Base-by-base conservation (phyloP, 2,888 invertebrate species). In the Trichopoda pennipes region DNA sequence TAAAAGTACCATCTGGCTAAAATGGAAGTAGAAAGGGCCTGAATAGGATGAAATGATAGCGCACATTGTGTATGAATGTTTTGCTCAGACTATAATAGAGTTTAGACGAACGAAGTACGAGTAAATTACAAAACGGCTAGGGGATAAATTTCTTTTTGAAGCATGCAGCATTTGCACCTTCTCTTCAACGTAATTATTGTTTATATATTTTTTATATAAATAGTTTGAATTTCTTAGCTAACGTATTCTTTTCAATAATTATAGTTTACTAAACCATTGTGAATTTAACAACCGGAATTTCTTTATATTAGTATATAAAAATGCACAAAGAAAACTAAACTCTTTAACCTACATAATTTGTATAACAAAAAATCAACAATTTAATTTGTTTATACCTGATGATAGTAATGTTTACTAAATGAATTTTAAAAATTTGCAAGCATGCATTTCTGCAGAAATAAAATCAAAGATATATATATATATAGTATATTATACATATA, bases 261-360 rank as follows among this genome's bases (percentile, higher is more conserved):
- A 74, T 19, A 63, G 73, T 77, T 69, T 77, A 69, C 44, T 63
- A 56, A 77, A 51, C 55, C 44, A 73, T 77, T 66, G 53, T 64
- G 47, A 69, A 69, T 64, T 77, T 77, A 73, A 68, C 63, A 73
- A 78, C 74, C 73, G 78, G 78, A 81, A 70, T 58, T 69, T 69
- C 55, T 58, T 60, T 72, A 16, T 75, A 35, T 68, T 68, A 51
- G 72, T 17, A 42, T 64, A 53, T 16, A 44, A 63, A 77, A 44
- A 51, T 17, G 8, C 6, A 47, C n/a, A 8, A 47, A 35, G 38
- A 78, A 35, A 55, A 61, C 68, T 63, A 68, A 74, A 53, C 61
- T 74, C 66, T 68, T 68, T 74, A 80, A 80, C 73, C 79, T 42
- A 80, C 79, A 74, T 74, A 68, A 68, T 68, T 68, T 61, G 61